Conservation (phyloP, 2,797 vertebrate genomes). For the Sebastes iracundus region DNA sequence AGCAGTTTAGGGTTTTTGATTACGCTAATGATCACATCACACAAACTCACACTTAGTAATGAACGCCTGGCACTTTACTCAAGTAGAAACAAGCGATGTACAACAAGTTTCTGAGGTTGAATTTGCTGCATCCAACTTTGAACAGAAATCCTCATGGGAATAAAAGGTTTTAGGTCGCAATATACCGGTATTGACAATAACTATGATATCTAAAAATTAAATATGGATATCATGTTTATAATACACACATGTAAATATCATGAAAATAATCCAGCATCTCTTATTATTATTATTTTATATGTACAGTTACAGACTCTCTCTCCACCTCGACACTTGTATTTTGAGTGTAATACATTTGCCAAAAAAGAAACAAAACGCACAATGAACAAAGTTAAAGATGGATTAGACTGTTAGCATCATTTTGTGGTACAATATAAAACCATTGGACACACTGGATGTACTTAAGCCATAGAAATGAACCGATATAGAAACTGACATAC, state of each 20-base stretch:
- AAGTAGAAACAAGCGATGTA: neutral
- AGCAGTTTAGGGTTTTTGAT: neutral
- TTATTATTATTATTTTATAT: neutral
- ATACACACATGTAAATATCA: neutral
- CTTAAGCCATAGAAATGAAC: neutral
- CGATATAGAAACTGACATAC: neutral
- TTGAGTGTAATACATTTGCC: neutral
- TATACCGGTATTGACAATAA: no score
- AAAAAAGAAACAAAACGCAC: neutral
- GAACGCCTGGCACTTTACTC: neutral
- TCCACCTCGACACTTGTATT: neutral
- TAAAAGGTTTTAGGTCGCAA: no score
- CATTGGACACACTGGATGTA: neutral
- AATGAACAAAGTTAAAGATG: neutral
- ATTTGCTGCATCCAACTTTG: neutral
- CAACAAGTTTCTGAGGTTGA: neutral
- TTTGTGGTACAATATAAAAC: neutral
- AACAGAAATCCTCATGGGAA: neutral
- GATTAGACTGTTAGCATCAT: neutral
- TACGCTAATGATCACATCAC: neutral
- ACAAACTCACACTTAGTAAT: neutral
- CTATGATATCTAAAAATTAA: neutral
- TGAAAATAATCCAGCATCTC: neutral
- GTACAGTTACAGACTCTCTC: neutral
- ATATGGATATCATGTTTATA: neutral